Base-by-base conservation (phyloP, 2,113 vertebrate genomes). In the Triplophysa dalaica region DNA sequence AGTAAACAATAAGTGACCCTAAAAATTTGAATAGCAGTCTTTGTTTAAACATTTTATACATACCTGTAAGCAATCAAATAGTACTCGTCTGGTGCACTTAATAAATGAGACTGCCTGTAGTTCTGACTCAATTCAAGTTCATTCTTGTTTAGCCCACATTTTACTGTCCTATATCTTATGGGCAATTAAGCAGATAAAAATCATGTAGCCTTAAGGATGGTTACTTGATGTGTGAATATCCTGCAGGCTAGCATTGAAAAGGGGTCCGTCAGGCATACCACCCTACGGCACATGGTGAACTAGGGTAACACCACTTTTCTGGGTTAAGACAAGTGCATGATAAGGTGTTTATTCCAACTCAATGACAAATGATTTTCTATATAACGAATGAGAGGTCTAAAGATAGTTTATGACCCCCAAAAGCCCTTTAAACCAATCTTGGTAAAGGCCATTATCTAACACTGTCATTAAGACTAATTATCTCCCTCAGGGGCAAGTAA, bases 131-230 rank as follows among this genome's bases (percentile, higher is more conserved):
- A 38, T 38, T 8, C 33, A 7, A 38, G 33, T 7, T 38, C 0
- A 38, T 38, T 38, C 33, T 1, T 24, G 64, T 62, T 70, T 52
- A 80, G 67, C 75, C 77, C 64, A 24, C 69, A 63, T 72, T 84
- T 85, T 84, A 82, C 73, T 83, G 76, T 84, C 60, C 83, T 82
- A 54, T 6, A 76, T 83, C 74, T 69, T 26, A 24, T 24, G 61
- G 70, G 62, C 38, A 76, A 69, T 65, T 78, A 64, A 69, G 77
- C 48, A 70, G 70, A 80, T 83, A 81, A 78, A 77, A 83, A 70
- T 68, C 83, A 77, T 60, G 66, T 29, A 58, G 38, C 74, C 79
- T 62, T 70, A 38, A 38, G 21, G 82, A 81, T 41, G 13, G 41
- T 21, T 38, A 65, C 45, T 76, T 65, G 60, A 65, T n/a, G 65